Percentiles rank a stretch among this genome's conserved stretches.
phyloP scores from a whole-genome alignment of 2,797 vertebrate species.

The Neopelma chrysocephalum region DNA sequence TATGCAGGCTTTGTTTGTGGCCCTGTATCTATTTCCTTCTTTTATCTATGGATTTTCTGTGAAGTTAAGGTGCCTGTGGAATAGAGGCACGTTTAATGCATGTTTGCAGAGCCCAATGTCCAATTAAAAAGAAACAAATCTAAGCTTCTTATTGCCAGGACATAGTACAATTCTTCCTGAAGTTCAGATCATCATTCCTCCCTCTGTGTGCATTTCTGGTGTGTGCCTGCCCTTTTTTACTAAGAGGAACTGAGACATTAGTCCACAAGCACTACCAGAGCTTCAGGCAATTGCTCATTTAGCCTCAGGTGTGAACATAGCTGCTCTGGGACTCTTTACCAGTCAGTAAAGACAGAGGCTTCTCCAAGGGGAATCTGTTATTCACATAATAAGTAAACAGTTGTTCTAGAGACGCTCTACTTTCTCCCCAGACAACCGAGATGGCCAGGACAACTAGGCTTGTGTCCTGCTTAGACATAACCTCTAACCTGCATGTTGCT shows the following conservation, averaged over 20 bases:
- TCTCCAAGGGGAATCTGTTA: not conserved
- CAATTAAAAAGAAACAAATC: not conserved
- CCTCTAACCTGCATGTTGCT: not conserved
- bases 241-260: not conserved
- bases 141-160: not conserved
- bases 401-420: not conserved
- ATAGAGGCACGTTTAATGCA: not conserved
- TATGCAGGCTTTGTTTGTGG: not conserved
- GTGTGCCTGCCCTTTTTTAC: not conserved
- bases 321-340: not conserved
- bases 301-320: not conserved
- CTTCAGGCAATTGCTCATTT: not conserved
- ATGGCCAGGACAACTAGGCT: not conserved
- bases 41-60: not conserved
- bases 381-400: not conserved
- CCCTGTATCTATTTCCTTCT: not conserved
- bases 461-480: not conserved
- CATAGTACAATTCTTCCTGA: not conserved
- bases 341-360: not conserved
- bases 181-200: not conserved
- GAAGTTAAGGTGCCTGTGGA: not conserved
- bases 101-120: not conserved
- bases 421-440: not conserved
- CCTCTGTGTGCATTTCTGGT: not conserved
- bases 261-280: not conserved